Evolutionary conservation across 2,113 vertebrate genomes (phyloP), one percentile per base, ranked within the genome.

Genomic region (Emydura subglobosa): DNA sequence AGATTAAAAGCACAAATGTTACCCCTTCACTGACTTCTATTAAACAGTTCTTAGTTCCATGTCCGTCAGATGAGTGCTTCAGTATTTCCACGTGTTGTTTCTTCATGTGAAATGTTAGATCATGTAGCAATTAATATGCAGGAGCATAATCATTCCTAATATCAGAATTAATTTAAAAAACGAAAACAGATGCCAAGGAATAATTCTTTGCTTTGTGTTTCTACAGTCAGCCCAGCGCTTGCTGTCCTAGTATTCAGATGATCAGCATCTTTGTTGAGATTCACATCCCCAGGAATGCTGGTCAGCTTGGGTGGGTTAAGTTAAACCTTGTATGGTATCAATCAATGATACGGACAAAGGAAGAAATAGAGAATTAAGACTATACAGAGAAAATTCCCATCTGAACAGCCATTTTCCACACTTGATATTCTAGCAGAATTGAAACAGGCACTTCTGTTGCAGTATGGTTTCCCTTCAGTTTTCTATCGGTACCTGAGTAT

Each of bases 1-100:
- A 98, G 98, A 98, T 94, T 98, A 93, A 97, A 98, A 98, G 97
- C 98, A 98, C 97, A 98, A 39, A 97, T 98, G 97, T 98, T 98
- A 97, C 95, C 97, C 97, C 95, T 97, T 98, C 95, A 96, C 90
- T 98, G 94, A 97, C 97, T 98, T 96, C 96, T 98, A 98, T 98
- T 98, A 98, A 98, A 98, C 97, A 97, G 97, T 97, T 98, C 97
- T 97, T 98, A 96, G 97, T 93, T 97, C 96, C 96, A 97, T 47
- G 93, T 97, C 95, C 95, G 11, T 97, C 98, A 98, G 97, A 97
- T 97, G 95, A 97, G 97, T 97, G 97, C 94, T 97, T 98, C 92
- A 97, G 97, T 98, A 98, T 98, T 98, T 98, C 89, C 97, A 93
- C 39, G 96, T 97, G 87, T 95, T 93, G 92, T 96, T 96, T 97